A percentile compares a stretch with the other conserved stretches of the same genome.
Evolutionary conservation across 1,140 invertebrate species (phyloP).

Genomic region (Mercenaria mercenaria): DNA sequence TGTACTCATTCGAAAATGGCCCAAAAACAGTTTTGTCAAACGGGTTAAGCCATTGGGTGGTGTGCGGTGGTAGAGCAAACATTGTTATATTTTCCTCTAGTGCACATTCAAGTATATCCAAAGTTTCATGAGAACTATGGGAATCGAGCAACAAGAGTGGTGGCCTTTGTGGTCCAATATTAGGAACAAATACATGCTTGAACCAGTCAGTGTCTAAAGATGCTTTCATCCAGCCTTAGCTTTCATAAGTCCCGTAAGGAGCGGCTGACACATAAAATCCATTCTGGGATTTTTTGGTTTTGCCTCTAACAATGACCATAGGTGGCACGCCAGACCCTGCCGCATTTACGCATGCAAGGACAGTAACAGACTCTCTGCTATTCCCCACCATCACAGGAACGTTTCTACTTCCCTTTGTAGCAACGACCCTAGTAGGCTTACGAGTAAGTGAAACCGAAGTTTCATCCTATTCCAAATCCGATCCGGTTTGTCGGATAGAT

Average conservation of each 20-base stretch:
- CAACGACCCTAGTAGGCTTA: slow-evolving; percentile 50
- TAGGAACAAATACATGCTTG: slow-evolving; percentile 48
- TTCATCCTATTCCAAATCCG: slow-evolving; percentile 74
- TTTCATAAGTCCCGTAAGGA: slow-evolving; percentile 63
- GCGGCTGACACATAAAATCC: slow-evolving; percentile 47
- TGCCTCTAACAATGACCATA: neutral
- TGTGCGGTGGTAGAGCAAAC: slow-evolving; percentile 20
- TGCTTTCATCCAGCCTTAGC: slow-evolving; percentile 62
- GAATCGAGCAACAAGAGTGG: slow-evolving; percentile 62
- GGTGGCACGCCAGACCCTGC: neutral
- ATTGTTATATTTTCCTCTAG: slow-evolving; percentile 37
- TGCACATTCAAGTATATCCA: slow-evolving; percentile 62
- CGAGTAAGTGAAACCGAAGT: slow-evolving; percentile 65
- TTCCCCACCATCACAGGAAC: slow-evolving; percentile 58
- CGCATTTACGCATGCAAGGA: slow-evolving; percentile 37
- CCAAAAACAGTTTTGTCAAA: slow-evolving; percentile 49
- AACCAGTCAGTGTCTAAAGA: slow-evolving; percentile 66
- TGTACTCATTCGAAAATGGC: slow-evolving; percentile 10
- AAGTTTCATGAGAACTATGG: slow-evolving; percentile 65
- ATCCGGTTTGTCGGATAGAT: slow-evolving; percentile 28
- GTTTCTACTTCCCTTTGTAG: slow-evolving; percentile 44
- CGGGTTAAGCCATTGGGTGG: slow-evolving; percentile 54
- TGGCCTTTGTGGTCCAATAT: slow-evolving; percentile 63
- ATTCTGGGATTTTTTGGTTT: slow-evolving; percentile 29
- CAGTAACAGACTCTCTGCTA: slow-evolving; percentile 59